Base-by-base conservation (phyloP, 2,888 invertebrate species). In the Euphydryas editha region DNA sequence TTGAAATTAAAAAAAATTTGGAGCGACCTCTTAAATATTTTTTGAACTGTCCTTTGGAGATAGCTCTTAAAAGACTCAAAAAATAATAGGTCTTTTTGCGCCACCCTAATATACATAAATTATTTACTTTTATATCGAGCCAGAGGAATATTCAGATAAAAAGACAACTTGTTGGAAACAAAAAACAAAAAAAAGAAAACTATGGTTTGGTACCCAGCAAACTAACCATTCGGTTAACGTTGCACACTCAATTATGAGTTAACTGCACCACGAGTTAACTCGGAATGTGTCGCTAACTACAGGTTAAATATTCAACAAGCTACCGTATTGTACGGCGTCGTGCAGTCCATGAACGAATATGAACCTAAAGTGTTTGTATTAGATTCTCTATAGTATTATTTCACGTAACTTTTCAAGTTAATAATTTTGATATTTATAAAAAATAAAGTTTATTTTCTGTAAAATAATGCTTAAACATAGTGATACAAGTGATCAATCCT, bases 271-370 rank as follows among this genome's bases (percentile, higher is more conserved):
- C 75, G 70, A 76, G 79, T 76, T 78, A 80, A 81, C 79, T 76
- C 79, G 76, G 77, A 72, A 76, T 75, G 76, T 78, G 78, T 78
- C 81, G 78, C 83, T 87, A 86, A 86, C 87, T 81, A 80, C 78
- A 73, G 72, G 77, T 81, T 86, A 80, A 87, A 85, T 87, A 85
- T 85, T 87, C 78, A 85, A 70, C 69, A 63, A 65, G 72, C 65
- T 63, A 69, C 66, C 69, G 76, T 69, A 74, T 78, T 79, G 77
- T 80, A 72, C 70, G 74, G 24, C 59, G 58, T 46, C 61, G 68
- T 61, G 54, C 46, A 63, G 63, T 46, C 62, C 63, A 68, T 66
- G 71, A 73, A 73, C 62, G 68, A 70, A 65, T 69, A 72, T 75
- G 73, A 70, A 73, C 74, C 68, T 68, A 72, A 72, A 73, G 66